Evolutionary conservation across 2,797 vertebrate genomes (phyloP), one percentile per base, ranked within the genome.

Genomic region (Botia almorhae): DNA sequence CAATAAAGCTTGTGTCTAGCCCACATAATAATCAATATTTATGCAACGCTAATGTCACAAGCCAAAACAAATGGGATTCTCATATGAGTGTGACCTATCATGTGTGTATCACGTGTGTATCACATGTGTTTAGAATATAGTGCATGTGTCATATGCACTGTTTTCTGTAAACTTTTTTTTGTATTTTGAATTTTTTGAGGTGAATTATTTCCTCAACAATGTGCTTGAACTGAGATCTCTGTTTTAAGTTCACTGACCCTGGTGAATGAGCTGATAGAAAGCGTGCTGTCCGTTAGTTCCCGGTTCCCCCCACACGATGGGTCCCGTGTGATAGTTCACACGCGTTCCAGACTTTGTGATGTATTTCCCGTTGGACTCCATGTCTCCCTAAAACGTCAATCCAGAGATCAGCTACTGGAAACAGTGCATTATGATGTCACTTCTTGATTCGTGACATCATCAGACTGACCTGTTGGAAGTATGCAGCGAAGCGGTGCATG

Each of bases 321-420:
- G 98, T 50, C 98, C 97, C 0, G 98, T 99, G 87, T 88, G 95
- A 88, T 99, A 96, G 90, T 95, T 93, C 65, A 98, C 97, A 29
- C 95, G 96, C 2, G 86, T 55, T 10, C 97, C 97, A 0, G 96
- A 90, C 87, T 95, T 98, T 53, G 96, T 98, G 89, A 99, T 95
- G 87, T 96, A 99, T 85, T 98, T 99, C 80, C 98, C 97, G 69
- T 99, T 99, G 63, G 98, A 99, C 82, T 99, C 98, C 98, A 99
- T 99, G 86, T 99, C 97, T 39, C 97, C 98, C 97, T 99, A 39
- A 64, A 3, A 51, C 11, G 79, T 6, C 3, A 65, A 58, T 16
- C 13, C 43, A 69, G 7, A n/a, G 3, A 58, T 13, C 69, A 8
- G 39, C 39, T 39, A 8, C 7, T 39, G 39, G 39, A 13, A 67